Evolutionary conservation across 2,113 vertebrate species (phyloP), one percentile per base, ranked within the genome.

Genomic region (Trinectes maculatus): DNA sequence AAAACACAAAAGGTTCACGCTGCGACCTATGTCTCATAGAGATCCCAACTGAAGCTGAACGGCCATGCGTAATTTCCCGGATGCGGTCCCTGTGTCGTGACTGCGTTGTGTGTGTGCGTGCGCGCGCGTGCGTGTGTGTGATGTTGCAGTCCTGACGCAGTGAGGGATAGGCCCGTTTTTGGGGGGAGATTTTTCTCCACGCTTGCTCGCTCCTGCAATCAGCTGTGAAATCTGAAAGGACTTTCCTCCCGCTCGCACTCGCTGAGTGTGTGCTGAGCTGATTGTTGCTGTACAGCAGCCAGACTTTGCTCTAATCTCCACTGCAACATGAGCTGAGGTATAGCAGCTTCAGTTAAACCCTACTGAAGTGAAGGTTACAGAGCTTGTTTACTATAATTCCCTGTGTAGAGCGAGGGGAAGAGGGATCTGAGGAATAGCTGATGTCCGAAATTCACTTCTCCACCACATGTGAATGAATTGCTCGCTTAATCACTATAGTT

Each of bases 211-310:
- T 54, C 28, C 49, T 33, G 22, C 71, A 78, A 78, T 81, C 80
- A 69, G 66, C 79, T 74, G 78, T 85, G 77, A 74, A 81, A 86
- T 89, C 84, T 76, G 44, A 79, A 58, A 58, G 54, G 71, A 66
- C 80, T 61, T 58, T 58, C n/a, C 67, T 55, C 43, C 34, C 5
- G 28, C 48, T 66, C 48, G n/a, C 16, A 8, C 40, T 54, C 19
- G 19, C 71, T 24, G 71, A 75, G 48, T 49, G 34, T 78, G 66
- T 61, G 74, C 64, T 3, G 37, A 64, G 77, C 57, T 63, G 77
- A 74, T 84, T 79, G 53, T 67, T 34, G 73, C 66, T 8, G 46
- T 21, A n/a, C 44, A 19, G 66, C 44, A 68, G 43, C 54, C 42
- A 31, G 65, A 63, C 43, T 66, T 48, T 44, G 47, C 51, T 73